Percentiles rank a stretch among this genome's conserved stretches.
Conservation (phyloP, 2,797 vertebrate genomes). For the Protonibea diacanthus region DNA sequence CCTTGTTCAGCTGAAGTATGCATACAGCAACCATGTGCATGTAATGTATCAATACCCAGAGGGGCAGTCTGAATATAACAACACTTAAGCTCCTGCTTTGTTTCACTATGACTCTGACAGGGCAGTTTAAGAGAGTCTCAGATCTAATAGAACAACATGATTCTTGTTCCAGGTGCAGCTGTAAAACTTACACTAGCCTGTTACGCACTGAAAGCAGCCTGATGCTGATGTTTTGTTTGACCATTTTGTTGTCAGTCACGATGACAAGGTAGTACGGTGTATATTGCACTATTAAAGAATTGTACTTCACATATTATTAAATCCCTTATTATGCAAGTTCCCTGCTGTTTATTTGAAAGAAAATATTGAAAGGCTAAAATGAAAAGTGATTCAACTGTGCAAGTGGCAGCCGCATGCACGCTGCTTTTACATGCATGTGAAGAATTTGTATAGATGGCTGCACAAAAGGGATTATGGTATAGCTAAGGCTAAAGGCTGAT, state of each 20-base stretch:
- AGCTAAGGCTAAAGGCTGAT: conserved; percentile 32
- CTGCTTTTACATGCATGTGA: conserved; percentile 6
- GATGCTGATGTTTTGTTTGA: conserved; percentile 18
- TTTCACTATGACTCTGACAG: conserved; percentile 67
- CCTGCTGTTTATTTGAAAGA: conserved; percentile 15
- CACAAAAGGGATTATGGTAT: conserved; percentile 61
- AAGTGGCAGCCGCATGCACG: neutral
- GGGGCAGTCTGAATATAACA: conserved; percentile 48
- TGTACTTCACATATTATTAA: neutral
- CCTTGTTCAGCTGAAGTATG: conserved; percentile 24
- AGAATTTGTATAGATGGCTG: neutral
- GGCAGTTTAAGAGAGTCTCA: conserved; percentile 56
- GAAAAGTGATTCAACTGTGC: neutral
- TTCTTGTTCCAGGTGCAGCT: conserved; percentile 48
- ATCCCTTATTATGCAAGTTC: neutral
- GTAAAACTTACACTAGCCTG: conserved; percentile 39
- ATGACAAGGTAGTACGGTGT: neutral
- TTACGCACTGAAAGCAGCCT: conserved; percentile 42
- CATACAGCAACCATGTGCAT: conserved; percentile 33
- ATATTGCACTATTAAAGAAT: conserved; percentile 12
- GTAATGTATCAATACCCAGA: conserved; percentile 51
- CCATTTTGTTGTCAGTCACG: conserved; percentile 19
- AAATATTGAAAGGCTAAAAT: conserved; percentile 18
- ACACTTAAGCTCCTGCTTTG: conserved; percentile 57
- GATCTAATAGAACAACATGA: conserved; percentile 48